These are phyloP conservation scores for Drosophila erecta DNA, from an alignment of 1,140 invertebrate genomes.

Conservation along the genomic window DNA sequence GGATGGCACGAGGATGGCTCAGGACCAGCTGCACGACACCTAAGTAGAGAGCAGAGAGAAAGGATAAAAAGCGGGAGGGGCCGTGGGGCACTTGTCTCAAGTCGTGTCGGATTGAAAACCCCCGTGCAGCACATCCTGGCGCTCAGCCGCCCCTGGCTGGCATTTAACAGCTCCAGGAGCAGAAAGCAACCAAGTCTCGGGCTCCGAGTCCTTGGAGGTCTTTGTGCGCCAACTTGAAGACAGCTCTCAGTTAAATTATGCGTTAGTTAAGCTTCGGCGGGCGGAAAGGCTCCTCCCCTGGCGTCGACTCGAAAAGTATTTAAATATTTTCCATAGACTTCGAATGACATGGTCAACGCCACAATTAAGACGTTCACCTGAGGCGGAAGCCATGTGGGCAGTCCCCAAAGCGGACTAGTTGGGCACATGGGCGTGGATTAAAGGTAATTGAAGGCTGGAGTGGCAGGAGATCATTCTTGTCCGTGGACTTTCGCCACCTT, in stretches of 20 bases:
- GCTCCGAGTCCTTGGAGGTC: constrained; percentile 41
- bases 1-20: too few species aligned
- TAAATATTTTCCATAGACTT: constrained; percentile 60
- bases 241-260: constrained; percentile 69
- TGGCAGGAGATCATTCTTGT: too few species aligned
- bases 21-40: constrained; percentile 50
- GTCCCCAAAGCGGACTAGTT: too few species aligned
- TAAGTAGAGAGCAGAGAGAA: constrained; percentile 46
- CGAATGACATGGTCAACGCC: constrained; percentile 40
- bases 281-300: background rate
- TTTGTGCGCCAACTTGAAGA: constrained; percentile 32
- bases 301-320: constrained; percentile 54
- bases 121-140: background rate
- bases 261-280: constrained; percentile 23
- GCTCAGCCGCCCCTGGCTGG: constrained; percentile 38
- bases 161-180: constrained; percentile 58
- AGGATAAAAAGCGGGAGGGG: constrained; percentile 11
- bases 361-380: constrained; percentile 11
- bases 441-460: background rate
- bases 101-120: constrained; percentile 35
- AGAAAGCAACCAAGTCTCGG: constrained; percentile 2
- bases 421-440: background rate
- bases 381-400: background rate
- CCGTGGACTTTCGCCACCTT: too few species aligned
- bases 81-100: constrained; percentile 26